Conservation (phyloP, 2,113 vertebrate genomes). For the Taxidea taxus region DNA sequence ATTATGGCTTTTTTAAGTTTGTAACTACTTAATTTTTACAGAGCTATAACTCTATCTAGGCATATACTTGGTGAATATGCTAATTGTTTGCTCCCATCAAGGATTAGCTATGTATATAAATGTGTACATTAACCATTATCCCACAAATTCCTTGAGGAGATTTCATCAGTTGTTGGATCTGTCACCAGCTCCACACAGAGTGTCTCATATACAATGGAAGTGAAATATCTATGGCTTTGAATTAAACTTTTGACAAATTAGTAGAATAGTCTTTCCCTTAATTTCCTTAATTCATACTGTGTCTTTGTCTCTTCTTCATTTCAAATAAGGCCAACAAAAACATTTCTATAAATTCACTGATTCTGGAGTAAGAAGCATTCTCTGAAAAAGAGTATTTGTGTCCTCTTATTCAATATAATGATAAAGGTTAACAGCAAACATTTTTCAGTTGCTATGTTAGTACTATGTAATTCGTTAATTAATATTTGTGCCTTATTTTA, state of each 20-base stretch:
- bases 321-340: neutral
- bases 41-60: neutral
- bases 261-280: neutral
- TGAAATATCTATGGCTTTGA: neutral
- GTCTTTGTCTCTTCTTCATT: neutral
- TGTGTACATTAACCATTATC: neutral
- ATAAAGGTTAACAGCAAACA: neutral
- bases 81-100: neutral
- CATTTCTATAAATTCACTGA: neutral
- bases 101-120: neutral
- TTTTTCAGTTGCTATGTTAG: neutral
- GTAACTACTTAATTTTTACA: neutral
- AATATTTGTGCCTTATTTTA: neutral
- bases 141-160: neutral
- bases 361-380: neutral
- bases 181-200: neutral
- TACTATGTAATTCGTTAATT: neutral
- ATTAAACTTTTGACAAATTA: neutral
- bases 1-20: neutral
- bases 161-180: neutral
- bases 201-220: neutral
- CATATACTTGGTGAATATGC: neutral
- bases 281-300: neutral
- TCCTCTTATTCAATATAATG: neutral
- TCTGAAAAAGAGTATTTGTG: neutral